Conservation (phyloP, 1,140 invertebrate genomes). For the Scaptomyza hsui region DNA sequence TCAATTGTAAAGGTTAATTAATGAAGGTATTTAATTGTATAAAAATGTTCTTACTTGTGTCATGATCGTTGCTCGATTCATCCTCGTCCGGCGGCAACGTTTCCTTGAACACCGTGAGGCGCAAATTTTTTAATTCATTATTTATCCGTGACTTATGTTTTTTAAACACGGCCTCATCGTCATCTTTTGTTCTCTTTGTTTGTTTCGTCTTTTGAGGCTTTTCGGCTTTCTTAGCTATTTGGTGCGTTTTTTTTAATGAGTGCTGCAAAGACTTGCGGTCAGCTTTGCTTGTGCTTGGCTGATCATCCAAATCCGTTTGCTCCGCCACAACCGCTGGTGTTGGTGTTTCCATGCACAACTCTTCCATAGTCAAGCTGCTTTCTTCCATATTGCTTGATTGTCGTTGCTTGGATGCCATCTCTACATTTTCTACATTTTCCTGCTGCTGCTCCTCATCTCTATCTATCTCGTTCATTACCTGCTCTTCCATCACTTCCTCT, state of each 20-base stretch:
- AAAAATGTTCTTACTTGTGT: slow-evolving; percentile 36
- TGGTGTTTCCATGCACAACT: slow-evolving; percentile 22
- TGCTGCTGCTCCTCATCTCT: no score
- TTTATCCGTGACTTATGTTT: slow-evolving; percentile 30
- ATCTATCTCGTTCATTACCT: no score
- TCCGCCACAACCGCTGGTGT: slow-evolving; percentile 1
- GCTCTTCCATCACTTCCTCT: no score
- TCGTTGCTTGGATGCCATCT: no score
- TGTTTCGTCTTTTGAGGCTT: not conserved
- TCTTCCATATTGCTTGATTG: not conserved
- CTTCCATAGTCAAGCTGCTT: slow-evolving; percentile 26
- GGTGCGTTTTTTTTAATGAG: not conserved
- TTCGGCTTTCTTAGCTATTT: not conserved
- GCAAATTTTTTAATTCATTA: slow-evolving; percentile 11
- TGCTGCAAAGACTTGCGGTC: slow-evolving; percentile 30
- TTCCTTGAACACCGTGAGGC: not conserved
- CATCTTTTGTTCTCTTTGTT: not conserved
- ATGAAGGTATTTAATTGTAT: no score
- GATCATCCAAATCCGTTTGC: slow-evolving; percentile 4
- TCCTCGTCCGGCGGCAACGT: not conserved
- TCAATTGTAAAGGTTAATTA: not conserved
- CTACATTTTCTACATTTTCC: no score
- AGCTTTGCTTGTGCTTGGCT: slow-evolving; percentile 56
- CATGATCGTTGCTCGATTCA: not conserved
- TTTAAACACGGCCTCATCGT: slow-evolving; percentile 45